Conservation (phyloP, 2,113 vertebrate genomes). For the Mus spicilegus region DNA sequence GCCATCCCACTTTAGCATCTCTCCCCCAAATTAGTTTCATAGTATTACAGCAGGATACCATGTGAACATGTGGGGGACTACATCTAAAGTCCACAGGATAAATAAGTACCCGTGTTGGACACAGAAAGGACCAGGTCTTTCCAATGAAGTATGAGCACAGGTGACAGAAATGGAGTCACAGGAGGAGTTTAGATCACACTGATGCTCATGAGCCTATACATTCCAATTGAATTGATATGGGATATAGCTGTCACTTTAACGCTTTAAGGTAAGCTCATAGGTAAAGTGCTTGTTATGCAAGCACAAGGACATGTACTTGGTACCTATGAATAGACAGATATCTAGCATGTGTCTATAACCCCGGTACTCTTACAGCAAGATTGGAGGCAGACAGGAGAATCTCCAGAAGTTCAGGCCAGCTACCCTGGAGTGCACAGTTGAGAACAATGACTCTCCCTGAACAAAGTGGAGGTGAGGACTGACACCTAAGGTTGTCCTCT, state of each 20-base stretch:
- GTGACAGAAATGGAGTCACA: neutral
- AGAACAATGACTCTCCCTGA: neutral
- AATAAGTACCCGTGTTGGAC: neutral
- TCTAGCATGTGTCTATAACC: neutral
- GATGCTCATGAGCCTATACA: neutral
- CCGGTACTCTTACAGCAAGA: neutral
- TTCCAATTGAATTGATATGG: slow-evolving; percentile 5
- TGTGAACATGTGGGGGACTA: neutral
- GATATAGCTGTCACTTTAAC: neutral
- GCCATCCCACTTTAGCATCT: neutral
- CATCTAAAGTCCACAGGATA: neutral
- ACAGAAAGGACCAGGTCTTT: neutral
- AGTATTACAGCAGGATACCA: neutral
- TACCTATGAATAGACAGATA: too few relatives aligned
- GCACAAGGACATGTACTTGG: too few relatives aligned
- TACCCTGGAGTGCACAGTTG: neutral
- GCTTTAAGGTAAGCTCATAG: neutral
- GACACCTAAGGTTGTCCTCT: neutral
- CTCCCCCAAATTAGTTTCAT: neutral
- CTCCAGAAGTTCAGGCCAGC: too few relatives aligned
- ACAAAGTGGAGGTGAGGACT: neutral
- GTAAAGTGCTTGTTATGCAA: neutral
- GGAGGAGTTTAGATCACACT: neutral
- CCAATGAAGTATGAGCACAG: neutral
- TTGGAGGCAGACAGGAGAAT: neutral